phyloP scores from a whole-genome alignment of 2,888 invertebrate genomes.

The Seira ritae region DNA sequence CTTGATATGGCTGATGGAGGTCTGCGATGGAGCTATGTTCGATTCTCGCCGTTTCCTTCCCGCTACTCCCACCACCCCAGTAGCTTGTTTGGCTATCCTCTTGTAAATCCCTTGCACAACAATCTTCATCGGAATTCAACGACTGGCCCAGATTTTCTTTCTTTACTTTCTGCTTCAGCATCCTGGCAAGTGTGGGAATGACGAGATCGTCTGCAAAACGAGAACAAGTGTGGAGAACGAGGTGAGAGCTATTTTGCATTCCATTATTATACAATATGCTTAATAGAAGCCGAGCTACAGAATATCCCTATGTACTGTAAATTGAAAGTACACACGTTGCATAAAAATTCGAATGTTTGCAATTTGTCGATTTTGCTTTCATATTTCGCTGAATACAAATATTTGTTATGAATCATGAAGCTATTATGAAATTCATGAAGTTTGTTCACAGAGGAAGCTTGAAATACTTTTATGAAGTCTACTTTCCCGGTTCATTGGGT shows the following conservation, averaged over 20 bases:
- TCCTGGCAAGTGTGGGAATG: constrained; percentile 42
- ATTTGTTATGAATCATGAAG: too few species aligned
- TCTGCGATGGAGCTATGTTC: not conserved
- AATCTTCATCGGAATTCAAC: constrained; percentile 1
- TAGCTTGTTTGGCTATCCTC: not conserved
- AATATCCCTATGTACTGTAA: not conserved
- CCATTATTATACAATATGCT: too few species aligned
- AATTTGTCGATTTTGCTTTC: not conserved
- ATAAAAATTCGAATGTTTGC: not conserved
- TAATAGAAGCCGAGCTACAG: not conserved
- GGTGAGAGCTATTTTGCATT: too few species aligned
- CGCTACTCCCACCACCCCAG: too few species aligned
- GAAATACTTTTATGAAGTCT: too few species aligned
- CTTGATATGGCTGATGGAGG: not conserved
- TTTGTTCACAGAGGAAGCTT: too few species aligned
- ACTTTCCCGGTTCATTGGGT: too few species aligned
- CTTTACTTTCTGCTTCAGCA: constrained; percentile 1
- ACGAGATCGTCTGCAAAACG: constrained; percentile 45
- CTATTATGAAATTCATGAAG: too few species aligned
- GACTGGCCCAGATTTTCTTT: not conserved
- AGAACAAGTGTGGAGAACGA: too few species aligned
- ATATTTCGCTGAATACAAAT: not conserved
- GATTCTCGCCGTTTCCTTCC: not conserved
- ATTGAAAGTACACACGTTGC: not conserved
- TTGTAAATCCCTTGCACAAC: not conserved